phyloP scores from a whole-genome alignment of 2,113 vertebrate species.

The Spizaetus ornatus region DNA sequence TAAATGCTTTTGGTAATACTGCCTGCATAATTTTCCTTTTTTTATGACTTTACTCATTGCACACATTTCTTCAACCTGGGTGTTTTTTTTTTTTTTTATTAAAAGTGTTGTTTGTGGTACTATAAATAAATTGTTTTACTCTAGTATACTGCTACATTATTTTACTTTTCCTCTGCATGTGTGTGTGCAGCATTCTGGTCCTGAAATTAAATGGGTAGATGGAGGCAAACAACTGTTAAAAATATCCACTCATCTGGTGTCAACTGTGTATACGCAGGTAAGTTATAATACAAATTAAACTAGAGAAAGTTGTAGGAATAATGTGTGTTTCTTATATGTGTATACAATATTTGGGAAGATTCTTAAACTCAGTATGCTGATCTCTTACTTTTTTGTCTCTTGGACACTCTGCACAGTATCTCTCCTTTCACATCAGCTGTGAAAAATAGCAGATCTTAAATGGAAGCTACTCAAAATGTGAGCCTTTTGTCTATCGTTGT shows the following conservation, averaged over 20 bases:
- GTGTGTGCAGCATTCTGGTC: conserved; percentile 82
- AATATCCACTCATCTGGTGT: conserved; percentile 92
- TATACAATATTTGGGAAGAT: neutral
- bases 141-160: neutral
- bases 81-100: neutral
- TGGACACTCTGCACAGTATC: neutral
- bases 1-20: conserved; percentile 27
- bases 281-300: neutral
- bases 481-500: neutral
- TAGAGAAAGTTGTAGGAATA: neutral
- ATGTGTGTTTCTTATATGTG: neutral
- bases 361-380: neutral
- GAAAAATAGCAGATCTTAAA: neutral
- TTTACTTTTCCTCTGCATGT: neutral
- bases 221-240: conserved; percentile 91
- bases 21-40: conserved; percentile 33
- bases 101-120: neutral
- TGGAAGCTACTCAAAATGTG: neutral
- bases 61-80: conserved; percentile 10
- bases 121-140: neutral
- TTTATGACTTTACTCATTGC: conserved; percentile 35
- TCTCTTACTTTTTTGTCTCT: neutral
- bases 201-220: conserved; percentile 98
- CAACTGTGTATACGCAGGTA: conserved; percentile 97
- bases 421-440: neutral